Conservation (phyloP, 1,140 invertebrate genomes). For the Paralvinella palmiformis region DNA sequence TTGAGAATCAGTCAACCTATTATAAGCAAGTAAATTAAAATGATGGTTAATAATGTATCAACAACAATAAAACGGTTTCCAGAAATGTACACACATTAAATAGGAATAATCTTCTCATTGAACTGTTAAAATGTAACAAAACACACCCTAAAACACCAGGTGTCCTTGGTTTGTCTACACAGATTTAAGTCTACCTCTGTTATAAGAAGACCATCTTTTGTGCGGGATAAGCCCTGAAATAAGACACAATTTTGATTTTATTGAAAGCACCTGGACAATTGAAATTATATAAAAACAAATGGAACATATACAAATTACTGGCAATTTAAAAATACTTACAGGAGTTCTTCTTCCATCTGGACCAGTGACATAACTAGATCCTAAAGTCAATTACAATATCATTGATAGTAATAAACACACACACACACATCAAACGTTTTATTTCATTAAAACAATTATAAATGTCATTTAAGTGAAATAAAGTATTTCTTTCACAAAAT, state of each 20-base stretch:
- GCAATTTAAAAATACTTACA: not conserved
- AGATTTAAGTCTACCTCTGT: constrained; percentile 90
- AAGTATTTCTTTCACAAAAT: too few species aligned
- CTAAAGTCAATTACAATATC: constrained; percentile 27
- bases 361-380: constrained; percentile 87
- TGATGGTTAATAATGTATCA: too few species aligned
- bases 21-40: too few species aligned
- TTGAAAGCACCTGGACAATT: not conserved
- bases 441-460: not conserved
- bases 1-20: too few species aligned
- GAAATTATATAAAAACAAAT: not conserved
- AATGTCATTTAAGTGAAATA: constrained; percentile 8
- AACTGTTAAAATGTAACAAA: not conserved
- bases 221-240: constrained; percentile 73
- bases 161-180: constrained; percentile 89
- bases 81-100: too few species aligned
- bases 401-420: too few species aligned
- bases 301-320: not conserved
- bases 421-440: too few species aligned
- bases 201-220: constrained; percentile 83
- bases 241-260: not conserved
- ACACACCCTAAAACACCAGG: constrained; percentile 83
- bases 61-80: too few species aligned
- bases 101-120: too few species aligned
- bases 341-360: constrained; percentile 67